Conservation (phyloP, 2,888 invertebrate genomes). For the Noctua janthe region DNA sequence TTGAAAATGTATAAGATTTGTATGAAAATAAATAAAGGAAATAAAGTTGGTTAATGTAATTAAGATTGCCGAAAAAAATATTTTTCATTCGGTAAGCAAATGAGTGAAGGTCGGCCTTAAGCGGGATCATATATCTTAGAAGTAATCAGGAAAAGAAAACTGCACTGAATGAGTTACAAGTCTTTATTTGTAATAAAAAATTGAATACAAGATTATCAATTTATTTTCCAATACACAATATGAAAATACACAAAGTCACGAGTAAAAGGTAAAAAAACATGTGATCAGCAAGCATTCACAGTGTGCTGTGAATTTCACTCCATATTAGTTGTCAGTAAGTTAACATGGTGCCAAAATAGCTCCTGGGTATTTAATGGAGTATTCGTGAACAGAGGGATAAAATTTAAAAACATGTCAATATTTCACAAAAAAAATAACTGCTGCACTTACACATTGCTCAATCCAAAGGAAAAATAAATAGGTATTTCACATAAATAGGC, state of each 20-base stretch:
- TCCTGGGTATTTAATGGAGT: conserved; percentile 1
- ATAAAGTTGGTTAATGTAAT: too few relatives aligned
- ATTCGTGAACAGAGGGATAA: conserved; percentile 20
- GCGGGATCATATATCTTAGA: neutral
- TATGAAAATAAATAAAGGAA: too few relatives aligned
- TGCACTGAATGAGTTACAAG: conserved; percentile 55
- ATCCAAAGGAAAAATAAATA: conserved; percentile 6
- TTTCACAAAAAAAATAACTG: conserved; percentile 12
- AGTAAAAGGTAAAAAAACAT: conserved; percentile 56
- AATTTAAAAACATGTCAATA: conserved; percentile 23
- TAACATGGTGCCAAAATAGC: conserved; percentile 15
- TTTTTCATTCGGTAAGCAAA: too few relatives aligned
- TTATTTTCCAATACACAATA: conserved; percentile 67
- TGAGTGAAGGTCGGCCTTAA: neutral
- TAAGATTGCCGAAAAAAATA: too few relatives aligned
- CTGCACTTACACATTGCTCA: conserved; percentile 8
- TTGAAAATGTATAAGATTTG: too few relatives aligned
- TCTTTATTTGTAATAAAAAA: conserved; percentile 69
- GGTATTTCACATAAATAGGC: neutral
- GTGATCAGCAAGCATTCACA: conserved; percentile 38
- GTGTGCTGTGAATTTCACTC: conserved; percentile 19
- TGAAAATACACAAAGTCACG: conserved; percentile 66
- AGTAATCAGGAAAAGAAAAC: conserved; percentile 13
- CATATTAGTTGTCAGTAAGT: conserved; percentile 16
- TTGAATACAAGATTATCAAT: conserved; percentile 65